phyloP scores from a whole-genome alignment of 1,140 invertebrate genomes.

The Diorhabda carinulata region DNA sequence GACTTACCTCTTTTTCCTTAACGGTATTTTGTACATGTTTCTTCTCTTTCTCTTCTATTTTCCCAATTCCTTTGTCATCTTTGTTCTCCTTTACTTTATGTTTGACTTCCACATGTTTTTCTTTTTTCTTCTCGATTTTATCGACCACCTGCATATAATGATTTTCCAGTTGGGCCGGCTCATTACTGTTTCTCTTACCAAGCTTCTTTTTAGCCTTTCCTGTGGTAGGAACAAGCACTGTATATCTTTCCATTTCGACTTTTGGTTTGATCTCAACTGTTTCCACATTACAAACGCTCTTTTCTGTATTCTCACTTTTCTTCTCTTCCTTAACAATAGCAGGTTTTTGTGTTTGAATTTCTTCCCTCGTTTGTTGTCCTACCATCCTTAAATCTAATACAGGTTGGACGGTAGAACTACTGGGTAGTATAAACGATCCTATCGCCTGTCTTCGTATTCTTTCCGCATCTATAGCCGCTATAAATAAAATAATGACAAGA shows the following conservation, averaged over 20 bases:
- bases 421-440: conserved; percentile 34
- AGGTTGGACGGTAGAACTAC: conserved; percentile 52
- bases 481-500: conserved; percentile 63
- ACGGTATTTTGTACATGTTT: conserved; percentile 33
- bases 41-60: conserved; percentile 31
- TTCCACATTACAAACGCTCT: conserved; percentile 17
- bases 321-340: conserved; percentile 28
- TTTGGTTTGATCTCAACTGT: conserved; percentile 27
- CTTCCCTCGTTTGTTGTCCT: conserved; percentile 38
- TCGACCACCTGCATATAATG: conserved; percentile 16
- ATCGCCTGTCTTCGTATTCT: conserved; percentile 57
- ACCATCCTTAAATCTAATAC: conserved; percentile 57
- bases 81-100: conserved; percentile 28
- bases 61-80: conserved; percentile 27
- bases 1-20: conserved; percentile 21
- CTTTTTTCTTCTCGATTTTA: conserved; percentile 29
- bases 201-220: conserved; percentile 43
- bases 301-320: conserved; percentile 15
- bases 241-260: conserved; percentile 33
- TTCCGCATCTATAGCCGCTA: conserved; percentile 73
- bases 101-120: conserved; percentile 26
- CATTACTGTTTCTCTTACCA: conserved; percentile 25
- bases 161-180: conserved; percentile 22
- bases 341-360: conserved; percentile 36
- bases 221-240: conserved; percentile 39